Evolutionary conservation across 2,888 invertebrate species (phyloP).

Genomic region (Cephus rjabovi): DNA sequence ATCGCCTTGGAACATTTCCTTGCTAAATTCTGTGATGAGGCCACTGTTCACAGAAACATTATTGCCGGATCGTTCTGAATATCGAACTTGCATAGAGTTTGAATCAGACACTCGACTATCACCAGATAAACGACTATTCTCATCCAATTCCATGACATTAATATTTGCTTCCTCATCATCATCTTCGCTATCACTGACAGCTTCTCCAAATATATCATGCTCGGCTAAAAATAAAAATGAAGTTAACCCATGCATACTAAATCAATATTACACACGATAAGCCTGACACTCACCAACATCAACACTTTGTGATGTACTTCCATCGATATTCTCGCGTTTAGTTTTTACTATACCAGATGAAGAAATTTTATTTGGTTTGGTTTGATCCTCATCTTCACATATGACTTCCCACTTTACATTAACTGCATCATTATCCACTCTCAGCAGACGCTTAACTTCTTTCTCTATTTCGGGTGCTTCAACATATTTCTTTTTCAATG

Average conservation of each 20-base stretch:
- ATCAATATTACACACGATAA: not conserved
- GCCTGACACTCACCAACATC: conserved; percentile 63
- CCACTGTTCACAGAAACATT: conserved; percentile 28
- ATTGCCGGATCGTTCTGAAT: conserved; percentile 50
- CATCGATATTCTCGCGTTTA: conserved; percentile 57
- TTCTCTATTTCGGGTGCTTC: conserved; percentile 99
- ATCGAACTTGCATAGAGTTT: conserved; percentile 70
- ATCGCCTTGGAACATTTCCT: conserved; percentile 71
- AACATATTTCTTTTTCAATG: conserved; percentile 94
- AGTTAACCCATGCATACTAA: conserved; percentile 5
- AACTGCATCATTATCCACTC: conserved; percentile 93
- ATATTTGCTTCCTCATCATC: conserved; percentile 79
- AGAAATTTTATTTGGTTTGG: conserved; percentile 62
- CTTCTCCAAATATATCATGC: conserved; percentile 92
- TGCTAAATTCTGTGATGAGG: conserved; percentile 73
- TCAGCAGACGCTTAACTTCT: conserved; percentile 92
- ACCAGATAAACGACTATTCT: conserved; percentile 79
- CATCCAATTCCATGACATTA: conserved; percentile 83
- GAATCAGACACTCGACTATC: conserved; percentile 81
- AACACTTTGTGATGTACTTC: conserved; percentile 64
- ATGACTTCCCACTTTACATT: conserved; percentile 90
- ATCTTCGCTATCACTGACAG: conserved; percentile 90
- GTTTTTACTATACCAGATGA: conserved; percentile 60
- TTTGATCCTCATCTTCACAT: conserved; percentile 84
- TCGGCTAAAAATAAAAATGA: conserved; percentile 69